Percentiles rank a stretch among this genome's conserved stretches.
These are phyloP conservation scores for Stenoptilia bipunctidactyla DNA, from an alignment of 2,888 invertebrate species.

Conservation along the genomic window DNA sequence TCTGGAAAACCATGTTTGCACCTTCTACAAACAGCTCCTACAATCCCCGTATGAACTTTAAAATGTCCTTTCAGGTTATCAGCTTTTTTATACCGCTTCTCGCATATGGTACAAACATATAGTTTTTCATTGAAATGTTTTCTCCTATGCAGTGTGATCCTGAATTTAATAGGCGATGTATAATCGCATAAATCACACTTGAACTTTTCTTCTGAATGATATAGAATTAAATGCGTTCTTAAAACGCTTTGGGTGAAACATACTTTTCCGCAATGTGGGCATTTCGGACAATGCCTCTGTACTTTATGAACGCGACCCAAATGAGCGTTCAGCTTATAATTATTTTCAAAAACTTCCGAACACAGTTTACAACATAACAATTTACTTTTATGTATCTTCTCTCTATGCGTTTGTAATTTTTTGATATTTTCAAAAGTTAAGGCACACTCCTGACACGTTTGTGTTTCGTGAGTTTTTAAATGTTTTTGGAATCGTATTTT, in stretches of 20 bases:
- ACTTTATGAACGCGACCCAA: slow-evolving; percentile 50
- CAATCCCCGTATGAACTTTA: slow-evolving; percentile 42
- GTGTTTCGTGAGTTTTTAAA: slow-evolving; percentile 32
- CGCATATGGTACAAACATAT: slow-evolving; percentile 69
- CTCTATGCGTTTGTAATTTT: slow-evolving; percentile 35
- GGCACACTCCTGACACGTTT: slow-evolving; percentile 40
- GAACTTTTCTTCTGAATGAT: slow-evolving; percentile 43
- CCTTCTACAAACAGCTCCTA: slow-evolving; percentile 39
- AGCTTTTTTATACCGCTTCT: slow-evolving; percentile 61
- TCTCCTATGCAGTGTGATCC: slow-evolving; percentile 48
- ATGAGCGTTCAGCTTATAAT: slow-evolving; percentile 44
- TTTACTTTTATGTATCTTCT: slow-evolving; percentile 29
- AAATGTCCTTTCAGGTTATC: slow-evolving; percentile 54
- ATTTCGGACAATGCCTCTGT: slow-evolving; percentile 40
- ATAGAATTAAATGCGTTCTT: slow-evolving; percentile 58
- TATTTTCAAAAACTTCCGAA: slow-evolving; percentile 27
- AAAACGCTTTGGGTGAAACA: slow-evolving; percentile 64
- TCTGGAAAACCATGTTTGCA: slow-evolving; percentile 37
- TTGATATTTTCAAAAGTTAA: slow-evolving; percentile 44
- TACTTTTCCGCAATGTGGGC: slow-evolving; percentile 50
- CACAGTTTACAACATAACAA: slow-evolving; percentile 33
- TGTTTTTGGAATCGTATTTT: slow-evolving; percentile 37
- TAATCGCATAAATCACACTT: slow-evolving; percentile 47
- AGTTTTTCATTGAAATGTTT: slow-evolving; percentile 60
- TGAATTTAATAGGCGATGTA: slow-evolving; percentile 38